A percentile compares a stretch with the other conserved stretches of the same genome.
Conservation (phyloP, 1,140 invertebrate species). For the Pachyrhynchus sulphureomaculatus region DNA sequence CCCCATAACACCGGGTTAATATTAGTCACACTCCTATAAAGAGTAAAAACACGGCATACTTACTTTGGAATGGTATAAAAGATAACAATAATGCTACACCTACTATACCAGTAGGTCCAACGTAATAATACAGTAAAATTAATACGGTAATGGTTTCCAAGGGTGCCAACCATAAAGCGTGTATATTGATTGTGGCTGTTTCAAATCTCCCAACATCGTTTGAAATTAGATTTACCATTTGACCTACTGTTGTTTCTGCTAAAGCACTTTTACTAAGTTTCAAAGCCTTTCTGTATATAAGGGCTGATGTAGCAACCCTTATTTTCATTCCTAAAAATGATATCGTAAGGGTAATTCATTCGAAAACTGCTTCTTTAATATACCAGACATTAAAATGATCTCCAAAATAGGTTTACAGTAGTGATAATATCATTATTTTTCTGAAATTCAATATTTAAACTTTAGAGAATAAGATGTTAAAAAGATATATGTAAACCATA, state of each 20-base stretch:
- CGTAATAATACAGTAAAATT: conserved; percentile 71
- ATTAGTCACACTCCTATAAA: no score
- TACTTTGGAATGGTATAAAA: conserved; percentile 82
- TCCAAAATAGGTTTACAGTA: background rate
- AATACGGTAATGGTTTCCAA: conserved; percentile 72
- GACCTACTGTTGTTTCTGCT: conserved; percentile 75
- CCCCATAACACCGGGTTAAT: no score
- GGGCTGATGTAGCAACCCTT: conserved; percentile 73
- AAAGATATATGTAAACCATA: no score
- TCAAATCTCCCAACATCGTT: conserved; percentile 79
- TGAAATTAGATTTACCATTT: conserved; percentile 84
- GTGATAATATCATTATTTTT: conserved; percentile 51
- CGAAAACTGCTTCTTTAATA: background rate
- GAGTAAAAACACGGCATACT: no score
- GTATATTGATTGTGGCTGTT: conserved; percentile 62
- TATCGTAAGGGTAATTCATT: conserved; percentile 67
- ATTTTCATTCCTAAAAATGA: conserved; percentile 80
- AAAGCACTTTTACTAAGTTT: conserved; percentile 70
- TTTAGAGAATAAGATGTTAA: no score
- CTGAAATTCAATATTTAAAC: conserved; percentile 73
- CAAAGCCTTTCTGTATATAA: conserved; percentile 81
- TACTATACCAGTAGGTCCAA: conserved; percentile 71
- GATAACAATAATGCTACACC: conserved; percentile 77
- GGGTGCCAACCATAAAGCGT: conserved; percentile 72
- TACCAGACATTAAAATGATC: no score